Conservation (phyloP, 2,797 vertebrate genomes). For the Mallotus villosus region DNA sequence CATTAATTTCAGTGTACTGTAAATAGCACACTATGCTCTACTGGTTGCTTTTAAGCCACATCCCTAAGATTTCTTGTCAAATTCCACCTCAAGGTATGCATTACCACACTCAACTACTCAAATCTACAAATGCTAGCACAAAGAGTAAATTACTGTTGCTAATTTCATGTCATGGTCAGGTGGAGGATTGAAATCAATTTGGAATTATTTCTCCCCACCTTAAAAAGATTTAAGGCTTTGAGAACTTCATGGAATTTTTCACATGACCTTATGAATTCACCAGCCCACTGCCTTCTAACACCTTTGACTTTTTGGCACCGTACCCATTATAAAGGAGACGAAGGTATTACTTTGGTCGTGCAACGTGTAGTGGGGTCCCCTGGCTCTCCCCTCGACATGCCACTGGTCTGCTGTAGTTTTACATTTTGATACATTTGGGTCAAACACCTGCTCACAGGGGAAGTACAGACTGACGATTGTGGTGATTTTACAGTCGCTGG, state of each 20-base stretch:
- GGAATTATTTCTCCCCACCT: slow-evolving; percentile 13
- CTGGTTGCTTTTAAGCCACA: not conserved
- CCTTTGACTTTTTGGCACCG: slow-evolving; percentile 9
- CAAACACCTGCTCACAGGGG: too few species aligned
- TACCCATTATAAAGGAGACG: not conserved
- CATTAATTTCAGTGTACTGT: not conserved
- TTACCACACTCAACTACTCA: not conserved
- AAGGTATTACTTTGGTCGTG: not conserved
- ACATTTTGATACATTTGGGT: too few species aligned
- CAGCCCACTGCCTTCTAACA: slow-evolving; percentile 35
- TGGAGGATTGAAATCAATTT: slow-evolving; percentile 1
- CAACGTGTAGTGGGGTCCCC: not conserved
- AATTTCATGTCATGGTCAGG: not conserved
- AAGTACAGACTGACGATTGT: too few species aligned
- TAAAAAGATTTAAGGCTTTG: slow-evolving; percentile 38
- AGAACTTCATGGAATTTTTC: slow-evolving; percentile 67
- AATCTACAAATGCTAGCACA: not conserved
- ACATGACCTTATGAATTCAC: slow-evolving; percentile 55
- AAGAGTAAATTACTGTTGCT: not conserved
- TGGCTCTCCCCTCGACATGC: too few species aligned
- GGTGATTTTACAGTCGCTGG: too few species aligned
- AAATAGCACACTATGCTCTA: not conserved
- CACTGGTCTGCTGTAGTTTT: too few species aligned
- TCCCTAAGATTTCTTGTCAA: not conserved
- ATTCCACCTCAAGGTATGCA: not conserved